Percentiles rank a stretch among this genome's conserved stretches.
Evolutionary conservation across 2,797 vertebrate species (phyloP).

Genomic region (Sandelia bainsii): DNA sequence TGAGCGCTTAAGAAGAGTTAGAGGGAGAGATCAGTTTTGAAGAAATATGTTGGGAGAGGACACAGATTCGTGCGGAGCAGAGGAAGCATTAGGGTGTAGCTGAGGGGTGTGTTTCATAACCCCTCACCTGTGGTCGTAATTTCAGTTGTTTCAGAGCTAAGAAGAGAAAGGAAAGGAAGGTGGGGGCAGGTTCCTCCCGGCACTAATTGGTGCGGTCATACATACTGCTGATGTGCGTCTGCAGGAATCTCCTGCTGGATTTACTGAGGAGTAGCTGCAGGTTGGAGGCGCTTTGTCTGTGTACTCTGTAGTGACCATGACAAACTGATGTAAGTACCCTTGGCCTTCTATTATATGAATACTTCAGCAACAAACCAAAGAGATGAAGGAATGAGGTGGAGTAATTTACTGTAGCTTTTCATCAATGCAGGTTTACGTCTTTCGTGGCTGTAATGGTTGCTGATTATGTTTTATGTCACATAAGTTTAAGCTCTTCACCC

Average conservation of each 20-base stretch:
- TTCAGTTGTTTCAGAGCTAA: constrained; percentile 51
- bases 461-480: constrained; percentile 45
- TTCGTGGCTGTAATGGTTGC: constrained; percentile 19
- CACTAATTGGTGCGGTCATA: constrained; percentile 64
- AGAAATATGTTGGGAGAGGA: constrained; percentile 52
- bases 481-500: constrained; percentile 48
- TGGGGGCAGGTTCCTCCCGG: constrained; percentile 44
- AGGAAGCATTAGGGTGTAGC: constrained; percentile 44
- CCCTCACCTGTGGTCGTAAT: constrained; percentile 73
- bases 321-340: constrained; percentile 78
- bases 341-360: constrained; percentile 32
- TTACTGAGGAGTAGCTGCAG: constrained; percentile 56
- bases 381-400: constrained; percentile 7
- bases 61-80: constrained; percentile 30
- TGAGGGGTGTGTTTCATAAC: constrained; percentile 52
- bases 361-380: constrained; percentile 15
- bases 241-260: constrained; percentile 76
- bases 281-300: constrained; percentile 53
- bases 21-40: constrained; percentile 37
- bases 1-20: constrained; percentile 54
- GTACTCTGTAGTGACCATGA: constrained; percentile 63
- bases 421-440: constrained; percentile 17
- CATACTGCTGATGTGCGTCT: constrained; percentile 67
- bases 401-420: constrained; percentile 16
- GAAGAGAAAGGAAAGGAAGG: constrained; percentile 39